Percentiles rank a stretch among this genome's conserved stretches.
Conservation (phyloP, 2,113 vertebrate genomes). For the Microcebus jonahi region DNA sequence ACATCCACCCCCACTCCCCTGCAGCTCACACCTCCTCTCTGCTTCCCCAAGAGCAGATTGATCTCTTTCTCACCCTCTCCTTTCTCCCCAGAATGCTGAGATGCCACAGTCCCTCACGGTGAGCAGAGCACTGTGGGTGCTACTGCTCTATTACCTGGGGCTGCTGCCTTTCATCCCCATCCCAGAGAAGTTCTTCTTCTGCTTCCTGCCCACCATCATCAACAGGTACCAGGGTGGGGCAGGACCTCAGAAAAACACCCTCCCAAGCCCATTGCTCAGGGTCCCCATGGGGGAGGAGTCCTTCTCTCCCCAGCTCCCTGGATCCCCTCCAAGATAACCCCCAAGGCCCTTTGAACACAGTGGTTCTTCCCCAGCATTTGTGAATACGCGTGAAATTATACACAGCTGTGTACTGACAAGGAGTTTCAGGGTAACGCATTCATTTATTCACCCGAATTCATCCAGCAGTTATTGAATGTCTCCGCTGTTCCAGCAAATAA, state of each 20-base stretch:
- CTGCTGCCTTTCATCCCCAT: conserved; percentile 90
- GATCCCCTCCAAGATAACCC: not conserved
- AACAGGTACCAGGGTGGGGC: conserved; percentile 83
- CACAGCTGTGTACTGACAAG: not conserved
- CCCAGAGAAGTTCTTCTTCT: conserved; percentile 88
- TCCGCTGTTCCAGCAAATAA: not conserved
- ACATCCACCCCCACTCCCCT: not conserved
- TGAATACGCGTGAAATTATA: not conserved
- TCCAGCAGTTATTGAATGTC: not conserved
- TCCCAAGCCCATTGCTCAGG: not conserved
- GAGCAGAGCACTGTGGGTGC: conserved; percentile 78
- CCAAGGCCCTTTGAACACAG: not conserved
- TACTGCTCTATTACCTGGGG: conserved; percentile 90
- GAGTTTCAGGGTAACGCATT: not conserved
- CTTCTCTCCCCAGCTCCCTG: not conserved
- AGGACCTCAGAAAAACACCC: not conserved
- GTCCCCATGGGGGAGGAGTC: not conserved
- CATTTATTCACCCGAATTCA: not conserved
- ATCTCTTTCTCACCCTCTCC: not conserved
- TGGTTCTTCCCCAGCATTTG: not conserved
- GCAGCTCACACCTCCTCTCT: not conserved
- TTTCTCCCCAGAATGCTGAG: conserved; percentile 84
- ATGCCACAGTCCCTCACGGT: conserved; percentile 89
- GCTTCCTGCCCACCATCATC: conserved; percentile 88
- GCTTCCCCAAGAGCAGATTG: not conserved